Evolutionary conservation across 2,113 vertebrate species (phyloP).

Genomic region (Macrotis lagotis): DNA sequence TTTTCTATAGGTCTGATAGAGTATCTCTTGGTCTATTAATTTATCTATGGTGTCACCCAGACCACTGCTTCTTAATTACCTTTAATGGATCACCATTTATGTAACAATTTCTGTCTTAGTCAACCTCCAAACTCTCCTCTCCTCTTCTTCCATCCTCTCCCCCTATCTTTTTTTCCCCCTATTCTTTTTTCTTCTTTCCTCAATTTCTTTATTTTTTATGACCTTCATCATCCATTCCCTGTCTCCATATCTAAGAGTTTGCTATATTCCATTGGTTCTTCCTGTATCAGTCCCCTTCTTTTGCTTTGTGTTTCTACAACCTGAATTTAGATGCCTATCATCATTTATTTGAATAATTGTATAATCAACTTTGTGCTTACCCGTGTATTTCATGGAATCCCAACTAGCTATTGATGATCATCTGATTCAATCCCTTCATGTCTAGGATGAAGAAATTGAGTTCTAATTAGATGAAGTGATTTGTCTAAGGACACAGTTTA

Average conservation of each 20-base stretch:
- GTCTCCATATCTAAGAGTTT: not conserved
- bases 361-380: not conserved
- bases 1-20: too few relatives aligned
- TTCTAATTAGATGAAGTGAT: not conserved
- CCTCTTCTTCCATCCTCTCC: not conserved
- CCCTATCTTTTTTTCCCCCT: too few relatives aligned
- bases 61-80: not conserved
- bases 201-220: not conserved
- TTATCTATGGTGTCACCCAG: too few relatives aligned
- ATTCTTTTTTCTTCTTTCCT: not conserved
- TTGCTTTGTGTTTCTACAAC: not conserved
- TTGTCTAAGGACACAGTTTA: not conserved
- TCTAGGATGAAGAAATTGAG: not conserved
- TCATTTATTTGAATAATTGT: not conserved
- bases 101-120: not conserved
- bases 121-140: slow-evolving; percentile 6
- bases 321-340: not conserved
- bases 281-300: not conserved
- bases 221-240: not conserved
- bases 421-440: slow-evolving; percentile 6
- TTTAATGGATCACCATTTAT: not conserved
- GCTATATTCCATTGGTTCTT: not conserved
- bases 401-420: not conserved
- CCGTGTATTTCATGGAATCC: not conserved
- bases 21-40: too few relatives aligned